phyloP scores from a whole-genome alignment of 2,888 invertebrate genomes.

The Nesidiocoris tenuis region DNA sequence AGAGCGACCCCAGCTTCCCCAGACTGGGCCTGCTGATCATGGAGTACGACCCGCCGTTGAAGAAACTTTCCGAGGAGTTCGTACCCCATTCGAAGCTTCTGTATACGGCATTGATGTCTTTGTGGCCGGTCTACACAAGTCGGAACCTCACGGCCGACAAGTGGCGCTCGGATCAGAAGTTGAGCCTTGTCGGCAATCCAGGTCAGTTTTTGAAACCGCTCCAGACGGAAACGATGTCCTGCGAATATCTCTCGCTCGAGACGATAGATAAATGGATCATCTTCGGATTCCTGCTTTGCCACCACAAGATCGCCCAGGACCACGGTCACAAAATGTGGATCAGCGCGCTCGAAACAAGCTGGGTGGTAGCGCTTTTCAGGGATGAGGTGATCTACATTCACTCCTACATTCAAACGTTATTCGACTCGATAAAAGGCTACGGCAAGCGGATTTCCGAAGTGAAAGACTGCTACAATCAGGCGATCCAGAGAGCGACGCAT shows the following conservation, averaged over 20 bases:
- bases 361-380: slow-evolving; percentile 91
- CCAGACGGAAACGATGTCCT: slow-evolving; percentile 93
- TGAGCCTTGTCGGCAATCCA: slow-evolving; percentile 92
- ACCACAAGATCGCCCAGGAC: slow-evolving; percentile 76
- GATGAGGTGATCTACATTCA: slow-evolving; percentile 98
- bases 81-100: slow-evolving; percentile 88
- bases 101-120: slow-evolving; percentile 80
- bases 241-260: slow-evolving; percentile 94
- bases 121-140: slow-evolving; percentile 82
- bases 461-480: slow-evolving; percentile 89
- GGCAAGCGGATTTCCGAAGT: slow-evolving; percentile 91
- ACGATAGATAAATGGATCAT: slow-evolving; percentile 96
- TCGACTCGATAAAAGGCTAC: slow-evolving; percentile 93
- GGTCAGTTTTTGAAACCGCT: slow-evolving; percentile 91
- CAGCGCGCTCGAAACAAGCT: slow-evolving; percentile 85
- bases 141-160: slow-evolving; percentile 91
- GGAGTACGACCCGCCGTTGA: slow-evolving; percentile 94
- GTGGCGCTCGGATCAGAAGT: slow-evolving; percentile 88
- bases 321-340: slow-evolving; percentile 87
- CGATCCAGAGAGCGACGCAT: slow-evolving; percentile 85
- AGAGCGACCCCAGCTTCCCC: slow-evolving; percentile 89
- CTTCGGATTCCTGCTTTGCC: slow-evolving; percentile 88
- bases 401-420: slow-evolving; percentile 85
- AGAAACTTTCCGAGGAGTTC: slow-evolving; percentile 95
- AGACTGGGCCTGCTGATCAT: slow-evolving; percentile 95